Evolutionary conservation across 2,113 vertebrate species (phyloP), one percentile per base, ranked within the genome.

Genomic region (Miniopterus natalensis): DNA sequence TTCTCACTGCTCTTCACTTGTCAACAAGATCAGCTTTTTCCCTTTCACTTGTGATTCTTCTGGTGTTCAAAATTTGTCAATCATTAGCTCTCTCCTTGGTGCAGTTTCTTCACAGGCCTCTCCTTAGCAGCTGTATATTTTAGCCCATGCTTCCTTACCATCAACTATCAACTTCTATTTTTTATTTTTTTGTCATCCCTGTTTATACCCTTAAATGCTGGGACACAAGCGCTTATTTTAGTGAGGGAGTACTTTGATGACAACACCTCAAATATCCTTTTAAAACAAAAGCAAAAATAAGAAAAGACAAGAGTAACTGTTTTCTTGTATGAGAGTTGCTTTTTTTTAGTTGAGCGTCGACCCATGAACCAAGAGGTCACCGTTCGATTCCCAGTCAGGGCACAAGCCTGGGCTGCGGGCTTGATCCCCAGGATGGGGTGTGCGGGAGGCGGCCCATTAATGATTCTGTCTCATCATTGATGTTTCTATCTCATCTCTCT

Each of bases 1-100:
- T 89, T 93, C 93, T 96, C 51, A 8, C 83, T n/a, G 14, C 71
- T 75, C 36, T 21, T 84, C 86, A 65, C 87, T 45, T 83, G 84
- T 92, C 95, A 95, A 11, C 71, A 74, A 47, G 71, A 73, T 71
- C 42, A 29, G 31, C 53, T 31, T 84, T 45, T 40, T 14, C 57
- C 36, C 25, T 12, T 88, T 77, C n/a, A 15, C 75, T 45, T 25
- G 36, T 17, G n/a, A 70, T 53, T 79, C 90, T 88, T 45, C 80
- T 21, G 20, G 14, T 55, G 68, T 63, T 89, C 25, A 53, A 27
- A 57, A 31, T n/a, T 31, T 55, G 47, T 85, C 91, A 31, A 7
- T 87, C 51, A 66, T 42, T 12, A 8, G 0, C 63, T 80, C 36
- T 83, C 17, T 40, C 53, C 17, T 23, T 17, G 18, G 5, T 14